These are phyloP conservation scores for Gymnoscopelus microlampas DNA, from an alignment of 2,797 vertebrate genomes.

Conservation along the genomic window DNA sequence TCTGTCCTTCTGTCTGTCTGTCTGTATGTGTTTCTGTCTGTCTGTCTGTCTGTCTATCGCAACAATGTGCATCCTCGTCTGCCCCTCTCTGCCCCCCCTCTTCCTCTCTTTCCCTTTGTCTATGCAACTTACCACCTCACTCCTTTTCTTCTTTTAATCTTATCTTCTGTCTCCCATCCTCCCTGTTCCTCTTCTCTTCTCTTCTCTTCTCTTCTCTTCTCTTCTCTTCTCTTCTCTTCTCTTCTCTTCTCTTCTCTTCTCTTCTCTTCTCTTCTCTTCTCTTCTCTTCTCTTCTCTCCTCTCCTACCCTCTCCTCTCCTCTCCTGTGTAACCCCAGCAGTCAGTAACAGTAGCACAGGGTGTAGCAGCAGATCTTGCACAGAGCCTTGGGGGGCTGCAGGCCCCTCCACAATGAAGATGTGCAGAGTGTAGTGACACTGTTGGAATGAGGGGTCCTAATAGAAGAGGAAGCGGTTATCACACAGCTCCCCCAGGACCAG, in stretches of 20 bases:
- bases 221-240: not conserved
- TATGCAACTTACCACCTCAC: constrained; percentile 63
- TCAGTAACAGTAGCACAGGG: constrained; percentile 77
- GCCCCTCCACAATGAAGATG: constrained; percentile 96
- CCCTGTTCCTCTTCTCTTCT: constrained; percentile 30
- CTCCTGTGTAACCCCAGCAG: constrained; percentile 14
- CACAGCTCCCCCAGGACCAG: constrained; percentile 89
- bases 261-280: not conserved
- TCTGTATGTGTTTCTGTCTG: too few relatives aligned
- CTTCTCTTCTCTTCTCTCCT: constrained; percentile 9
- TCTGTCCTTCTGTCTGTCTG: constrained; percentile 60
- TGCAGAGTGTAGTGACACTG: constrained; percentile 91
- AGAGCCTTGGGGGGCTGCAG: constrained; percentile 84
- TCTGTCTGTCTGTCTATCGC: constrained; percentile 60
- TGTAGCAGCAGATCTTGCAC: constrained; percentile 86
- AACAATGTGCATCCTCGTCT: not conserved
- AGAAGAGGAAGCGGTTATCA: constrained; percentile 94
- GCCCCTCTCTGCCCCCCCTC: not conserved
- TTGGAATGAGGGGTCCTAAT: constrained; percentile 94
- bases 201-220: constrained; percentile 32
- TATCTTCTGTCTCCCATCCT: constrained; percentile 11
- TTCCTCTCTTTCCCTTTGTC: constrained; percentile 75
- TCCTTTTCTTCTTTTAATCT: constrained; percentile 39
- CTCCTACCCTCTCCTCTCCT: not conserved
- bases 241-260: constrained; percentile 12